phyloP scores from a whole-genome alignment of 2,113 vertebrate species.

The Dissostichus mawsoni region DNA sequence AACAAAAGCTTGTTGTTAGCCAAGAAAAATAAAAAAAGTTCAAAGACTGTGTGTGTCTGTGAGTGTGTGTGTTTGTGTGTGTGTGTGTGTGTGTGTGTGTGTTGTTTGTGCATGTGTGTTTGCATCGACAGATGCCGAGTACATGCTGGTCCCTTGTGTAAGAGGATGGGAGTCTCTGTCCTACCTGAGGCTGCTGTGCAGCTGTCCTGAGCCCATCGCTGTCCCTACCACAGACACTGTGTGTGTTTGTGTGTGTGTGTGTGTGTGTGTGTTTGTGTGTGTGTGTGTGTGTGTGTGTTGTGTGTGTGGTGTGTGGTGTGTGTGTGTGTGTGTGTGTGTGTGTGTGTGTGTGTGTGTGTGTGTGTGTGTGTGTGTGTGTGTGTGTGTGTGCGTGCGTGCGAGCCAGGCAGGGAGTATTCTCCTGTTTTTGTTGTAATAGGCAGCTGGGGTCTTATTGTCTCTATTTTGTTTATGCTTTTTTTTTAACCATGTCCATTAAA shows the following conservation, averaged over 20 bases:
- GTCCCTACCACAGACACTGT: slow-evolving; percentile 63
- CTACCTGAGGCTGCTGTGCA: slow-evolving; percentile 86
- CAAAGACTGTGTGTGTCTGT: slow-evolving; percentile 42
- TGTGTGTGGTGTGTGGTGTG: slow-evolving; percentile 19
- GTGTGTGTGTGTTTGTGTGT: slow-evolving; percentile 33
- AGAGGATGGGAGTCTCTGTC: slow-evolving; percentile 67
- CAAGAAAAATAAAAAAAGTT: slow-evolving; percentile 64
- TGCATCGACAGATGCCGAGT: slow-evolving; percentile 79
- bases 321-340: slow-evolving; percentile 4
- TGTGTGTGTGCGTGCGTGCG: slow-evolving; percentile 26
- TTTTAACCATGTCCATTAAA: not conserved
- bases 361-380: slow-evolving; percentile 1
- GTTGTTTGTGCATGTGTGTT: slow-evolving; percentile 35
- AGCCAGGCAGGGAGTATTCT: slow-evolving; percentile 3
- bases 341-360: slow-evolving; percentile 31
- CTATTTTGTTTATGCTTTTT: slow-evolving; percentile 11
- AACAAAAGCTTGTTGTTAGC: slow-evolving; percentile 74
- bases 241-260: slow-evolving; percentile 14
- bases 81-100: slow-evolving; percentile 32
- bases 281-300: slow-evolving; percentile 11
- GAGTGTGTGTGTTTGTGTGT: slow-evolving; percentile 10
- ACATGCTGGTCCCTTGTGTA: slow-evolving; percentile 73
- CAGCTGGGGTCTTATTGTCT: slow-evolving; percentile 15
- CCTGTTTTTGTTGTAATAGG: slow-evolving; percentile 18
- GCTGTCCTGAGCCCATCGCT: slow-evolving; percentile 80